phyloP scores from a whole-genome alignment of 2,888 invertebrate genomes.

The Fragum fragum region DNA sequence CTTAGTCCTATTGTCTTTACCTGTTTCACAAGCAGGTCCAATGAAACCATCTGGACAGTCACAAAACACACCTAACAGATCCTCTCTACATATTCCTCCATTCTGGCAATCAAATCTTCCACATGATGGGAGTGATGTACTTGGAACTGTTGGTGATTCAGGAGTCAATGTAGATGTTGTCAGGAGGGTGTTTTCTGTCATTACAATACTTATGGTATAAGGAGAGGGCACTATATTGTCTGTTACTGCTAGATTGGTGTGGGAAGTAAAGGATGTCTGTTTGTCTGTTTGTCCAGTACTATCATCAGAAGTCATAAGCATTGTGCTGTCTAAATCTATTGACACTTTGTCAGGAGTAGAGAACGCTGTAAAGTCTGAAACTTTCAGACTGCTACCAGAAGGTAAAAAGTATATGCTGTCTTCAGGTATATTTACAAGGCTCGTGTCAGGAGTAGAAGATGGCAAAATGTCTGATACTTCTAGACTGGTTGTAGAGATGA shows the following conservation, averaged over 20 bases:
- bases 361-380: background rate
- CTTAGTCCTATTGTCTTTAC: too few relatives aligned
- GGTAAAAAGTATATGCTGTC: background rate
- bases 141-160: conserved; percentile 12
- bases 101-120: conserved; percentile 33
- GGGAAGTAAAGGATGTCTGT: too few relatives aligned
- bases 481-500: too few relatives aligned
- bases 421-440: background rate
- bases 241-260: background rate
- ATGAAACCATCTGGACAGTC: conserved; percentile 34
- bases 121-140: conserved; percentile 27
- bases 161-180: background rate
- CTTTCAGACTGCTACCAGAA: background rate
- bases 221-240: background rate
- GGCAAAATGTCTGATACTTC: too few relatives aligned
- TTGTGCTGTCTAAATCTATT: background rate
- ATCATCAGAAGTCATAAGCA: background rate
- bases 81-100: conserved; percentile 44
- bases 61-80: conserved; percentile 37
- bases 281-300: too few relatives aligned
- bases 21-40: conserved; percentile 47
- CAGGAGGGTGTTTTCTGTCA: background rate
- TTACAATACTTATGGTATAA: background rate
- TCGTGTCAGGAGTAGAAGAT: background rate
- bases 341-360: too few relatives aligned